Evolutionary conservation across 2,888 invertebrate genomes (phyloP).

Genomic region (Trichogramma dendrolimi): DNA sequence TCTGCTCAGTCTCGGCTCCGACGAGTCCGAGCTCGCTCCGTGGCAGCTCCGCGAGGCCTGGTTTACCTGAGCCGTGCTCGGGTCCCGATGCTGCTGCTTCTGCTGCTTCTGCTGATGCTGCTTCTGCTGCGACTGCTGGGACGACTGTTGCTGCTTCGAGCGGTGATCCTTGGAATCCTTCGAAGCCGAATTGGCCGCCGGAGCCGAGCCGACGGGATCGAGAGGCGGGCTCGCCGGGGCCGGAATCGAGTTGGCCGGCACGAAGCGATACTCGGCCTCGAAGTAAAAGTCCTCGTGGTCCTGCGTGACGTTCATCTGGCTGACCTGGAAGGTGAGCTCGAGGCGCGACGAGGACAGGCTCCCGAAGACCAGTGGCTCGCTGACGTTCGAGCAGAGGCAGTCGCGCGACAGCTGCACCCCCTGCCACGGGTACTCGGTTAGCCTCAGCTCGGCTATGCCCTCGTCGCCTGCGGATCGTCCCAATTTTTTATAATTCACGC

Average conservation of each 20-base stretch:
- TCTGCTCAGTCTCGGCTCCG: conserved; percentile 41
- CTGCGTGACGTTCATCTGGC: conserved; percentile 76
- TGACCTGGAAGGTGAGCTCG: conserved; percentile 70
- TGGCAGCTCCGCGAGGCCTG: conserved; percentile 16
- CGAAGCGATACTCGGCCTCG: conserved; percentile 69
- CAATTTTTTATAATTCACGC: too few species aligned
- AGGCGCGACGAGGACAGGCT: conserved; percentile 68
- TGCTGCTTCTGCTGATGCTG: not conserved
- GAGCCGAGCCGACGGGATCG: not conserved
- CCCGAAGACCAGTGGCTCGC: conserved; percentile 62
- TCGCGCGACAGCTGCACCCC: conserved; percentile 66
- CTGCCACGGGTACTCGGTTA: conserved; percentile 45
- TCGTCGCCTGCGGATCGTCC: conserved; percentile 1
- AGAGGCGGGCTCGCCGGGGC: not conserved
- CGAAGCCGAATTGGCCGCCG: too few species aligned
- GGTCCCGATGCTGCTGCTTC: not conserved
- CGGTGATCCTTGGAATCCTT: too few species aligned
- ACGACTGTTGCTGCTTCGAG: not conserved
- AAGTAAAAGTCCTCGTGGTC: conserved; percentile 76
- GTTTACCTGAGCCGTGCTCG: not conserved
- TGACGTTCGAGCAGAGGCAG: conserved; percentile 70
- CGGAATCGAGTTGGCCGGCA: conserved; percentile 48
- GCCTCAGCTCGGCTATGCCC: conserved; percentile 38
- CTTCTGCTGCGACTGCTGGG: not conserved
- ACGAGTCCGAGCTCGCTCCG: conserved; percentile 22